Conservation (phyloP, 2,797 vertebrate species). For the Acomys russatus region DNA sequence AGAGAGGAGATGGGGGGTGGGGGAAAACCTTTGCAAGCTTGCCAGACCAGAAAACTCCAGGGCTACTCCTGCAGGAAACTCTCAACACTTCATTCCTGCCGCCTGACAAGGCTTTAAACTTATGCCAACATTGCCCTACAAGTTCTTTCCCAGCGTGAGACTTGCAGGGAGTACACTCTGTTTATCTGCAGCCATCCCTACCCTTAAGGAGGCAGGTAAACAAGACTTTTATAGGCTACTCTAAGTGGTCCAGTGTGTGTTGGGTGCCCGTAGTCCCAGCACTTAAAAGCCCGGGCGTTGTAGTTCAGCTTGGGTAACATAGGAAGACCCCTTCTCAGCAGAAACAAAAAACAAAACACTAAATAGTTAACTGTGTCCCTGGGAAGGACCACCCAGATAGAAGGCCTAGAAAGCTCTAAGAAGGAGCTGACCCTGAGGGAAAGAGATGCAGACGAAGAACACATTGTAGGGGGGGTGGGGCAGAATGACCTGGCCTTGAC, state of each 20-base stretch:
- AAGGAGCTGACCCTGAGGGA: slow-evolving; percentile 56
- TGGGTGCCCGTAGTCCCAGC: background rate
- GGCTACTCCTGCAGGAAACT: slow-evolving; percentile 13
- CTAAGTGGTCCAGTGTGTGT: slow-evolving; percentile 89
- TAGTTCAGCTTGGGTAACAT: background rate
- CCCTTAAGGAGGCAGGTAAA: slow-evolving; percentile 84
- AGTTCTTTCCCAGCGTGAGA: slow-evolving; percentile 1
- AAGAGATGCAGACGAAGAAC: slow-evolving; percentile 84
- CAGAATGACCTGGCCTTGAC: slow-evolving; percentile 48
- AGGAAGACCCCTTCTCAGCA: background rate
- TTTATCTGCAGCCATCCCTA: slow-evolving; percentile 67
- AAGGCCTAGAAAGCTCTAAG: slow-evolving; percentile 65
- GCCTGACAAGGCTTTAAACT: slow-evolving; percentile 18
- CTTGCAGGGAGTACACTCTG: background rate
- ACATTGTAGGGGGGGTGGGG: slow-evolving; percentile 83
- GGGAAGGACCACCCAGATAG: slow-evolving; percentile 91
- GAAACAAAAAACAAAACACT: slow-evolving; percentile 7
- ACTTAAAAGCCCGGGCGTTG: background rate
- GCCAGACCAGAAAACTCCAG: background rate
- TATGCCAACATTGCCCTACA: background rate
- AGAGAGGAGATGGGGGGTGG: background rate
- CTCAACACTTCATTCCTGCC: background rate
- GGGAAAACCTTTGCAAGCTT: background rate
- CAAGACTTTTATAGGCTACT: slow-evolving; percentile 87
- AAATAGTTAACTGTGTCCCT: slow-evolving; percentile 91